phyloP scores from a whole-genome alignment of 2,888 invertebrate genomes.

The Sturmia bella region DNA sequence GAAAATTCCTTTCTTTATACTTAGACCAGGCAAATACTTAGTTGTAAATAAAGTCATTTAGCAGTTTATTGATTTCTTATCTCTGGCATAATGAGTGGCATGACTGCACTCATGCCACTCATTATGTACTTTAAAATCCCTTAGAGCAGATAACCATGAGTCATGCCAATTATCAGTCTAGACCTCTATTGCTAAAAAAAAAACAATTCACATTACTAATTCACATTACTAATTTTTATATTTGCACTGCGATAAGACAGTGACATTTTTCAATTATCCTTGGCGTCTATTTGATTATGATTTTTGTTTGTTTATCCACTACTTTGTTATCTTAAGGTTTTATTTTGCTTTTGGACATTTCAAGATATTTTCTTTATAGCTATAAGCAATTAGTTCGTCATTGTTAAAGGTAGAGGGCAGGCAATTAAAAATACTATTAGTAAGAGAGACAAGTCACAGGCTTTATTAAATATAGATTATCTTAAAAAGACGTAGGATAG shows the following conservation, averaged over 20 bases:
- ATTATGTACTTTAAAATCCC: not conserved
- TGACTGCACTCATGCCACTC: not conserved
- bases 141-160: constrained; percentile 10
- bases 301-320: not conserved
- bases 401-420: too few species aligned
- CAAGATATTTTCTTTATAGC: too few species aligned
- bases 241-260: not conserved
- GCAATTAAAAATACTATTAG: too few species aligned
- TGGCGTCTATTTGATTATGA: not conserved
- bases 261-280: constrained; percentile 13
- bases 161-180: constrained; percentile 48
- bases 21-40: constrained; percentile 24
- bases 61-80: constrained; percentile 59
- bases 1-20: constrained; percentile 6
- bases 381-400: too few species aligned
- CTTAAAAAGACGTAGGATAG: too few species aligned
- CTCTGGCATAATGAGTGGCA: constrained; percentile 9
- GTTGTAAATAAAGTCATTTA: constrained; percentile 33
- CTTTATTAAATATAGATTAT: too few species aligned
- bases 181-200: constrained; percentile 1
- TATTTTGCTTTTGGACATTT: too few species aligned
- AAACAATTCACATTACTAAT: not conserved
- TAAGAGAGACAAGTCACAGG: too few species aligned
- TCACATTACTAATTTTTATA: not conserved
- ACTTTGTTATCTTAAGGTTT: too few species aligned